Evolutionary conservation across 2,797 vertebrate species (phyloP), one percentile per base, ranked within the genome.

Genomic region (Sebastes matsubarae): DNA sequence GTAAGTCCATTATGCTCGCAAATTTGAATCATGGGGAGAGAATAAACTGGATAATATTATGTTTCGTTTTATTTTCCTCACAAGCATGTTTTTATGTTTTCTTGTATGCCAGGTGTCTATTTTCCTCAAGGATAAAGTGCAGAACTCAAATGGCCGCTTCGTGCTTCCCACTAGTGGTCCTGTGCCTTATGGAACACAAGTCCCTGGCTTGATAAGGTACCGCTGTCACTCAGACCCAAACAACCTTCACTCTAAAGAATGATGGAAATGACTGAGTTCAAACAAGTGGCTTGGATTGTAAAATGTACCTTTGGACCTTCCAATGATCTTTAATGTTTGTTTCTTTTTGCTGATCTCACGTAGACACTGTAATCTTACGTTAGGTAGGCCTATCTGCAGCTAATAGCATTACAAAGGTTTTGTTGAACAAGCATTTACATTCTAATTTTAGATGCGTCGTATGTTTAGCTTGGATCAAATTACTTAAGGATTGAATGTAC

Each of bases 51-150:
- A 71, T 36, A 12, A 36, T 46, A 11, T 54, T 18, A 30, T 32
- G 3, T 67, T 25, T 32, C 9, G 8, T 68, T 36, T 55, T 22
- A 5, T 55, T 76, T 55, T 58, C 2, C 14, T 69, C 4, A 59
- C 7, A 58, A 58, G 8, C 3, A 2, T 16, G 30, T 64, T 65
- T 66, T 8, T 29, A 1, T 86, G 1, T 38, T 58, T 11, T 87
- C 32, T 50, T 85, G 55, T 87, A 60, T 64, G 42, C 24, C 87
- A 99, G 99, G 98, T 99, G 27, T 99, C 98, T 57, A 99, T 99
- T 94, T 99, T 99, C 86, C 96, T 99, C 50, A 99, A 99, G 92
- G 99, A 99, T 66, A 99, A 97, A 96, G 98, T 99, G 36, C 99
- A 99, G 68, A 99, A 98, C 91, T 99, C 98, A 0, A 99, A 99